Percentiles rank a stretch among this genome's conserved stretches.
Conservation (phyloP, 2,797 vertebrate species). For the Melanogrammus aeglefinus region DNA sequence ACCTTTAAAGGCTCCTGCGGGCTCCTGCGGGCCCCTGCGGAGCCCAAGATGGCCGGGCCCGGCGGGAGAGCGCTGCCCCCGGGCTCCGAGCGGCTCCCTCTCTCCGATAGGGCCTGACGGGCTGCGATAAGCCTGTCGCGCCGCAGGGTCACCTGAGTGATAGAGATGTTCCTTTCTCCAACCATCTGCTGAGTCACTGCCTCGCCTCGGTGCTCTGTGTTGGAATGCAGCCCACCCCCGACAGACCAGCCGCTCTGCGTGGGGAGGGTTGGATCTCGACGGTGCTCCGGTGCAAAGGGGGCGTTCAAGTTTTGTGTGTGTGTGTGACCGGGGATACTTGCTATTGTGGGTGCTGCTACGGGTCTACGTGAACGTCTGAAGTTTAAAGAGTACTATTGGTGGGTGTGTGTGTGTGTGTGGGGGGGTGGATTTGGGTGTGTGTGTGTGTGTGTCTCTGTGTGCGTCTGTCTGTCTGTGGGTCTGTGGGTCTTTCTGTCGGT, state of each 20-base stretch:
- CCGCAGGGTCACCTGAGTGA: conserved; percentile 54
- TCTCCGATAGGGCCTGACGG: conserved; percentile 54
- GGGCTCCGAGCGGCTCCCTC: conserved; percentile 56
- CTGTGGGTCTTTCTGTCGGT: too few relatives aligned
- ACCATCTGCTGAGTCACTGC: conserved; percentile 68
- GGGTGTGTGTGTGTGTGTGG: too few relatives aligned
- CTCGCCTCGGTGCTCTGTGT: conserved; percentile 41
- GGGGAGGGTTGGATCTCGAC: too few relatives aligned
- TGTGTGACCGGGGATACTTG: too few relatives aligned
- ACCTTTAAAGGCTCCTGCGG: conserved; percentile 25
- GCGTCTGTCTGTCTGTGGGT: too few relatives aligned
- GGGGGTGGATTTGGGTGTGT: too few relatives aligned
- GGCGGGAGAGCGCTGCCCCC: conserved; percentile 40
- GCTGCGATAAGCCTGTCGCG: conserved; percentile 45
- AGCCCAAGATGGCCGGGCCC: conserved; percentile 33
- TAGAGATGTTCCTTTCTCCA: conserved; percentile 61
- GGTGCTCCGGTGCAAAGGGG: too few relatives aligned
- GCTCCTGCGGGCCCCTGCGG: conserved; percentile 50
- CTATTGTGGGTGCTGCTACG: too few relatives aligned
- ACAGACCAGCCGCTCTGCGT: too few relatives aligned
- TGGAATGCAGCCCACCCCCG: conserved; percentile 25
- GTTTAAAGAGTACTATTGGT: not conserved
- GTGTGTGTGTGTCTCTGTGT: too few relatives aligned
- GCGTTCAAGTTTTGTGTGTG: too few relatives aligned
- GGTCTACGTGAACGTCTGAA: too few relatives aligned